A percentile compares a stretch with the other conserved stretches of the same genome.
Conservation (phyloP, 1,140 invertebrate genomes). For the Ectropis grisescens region DNA sequence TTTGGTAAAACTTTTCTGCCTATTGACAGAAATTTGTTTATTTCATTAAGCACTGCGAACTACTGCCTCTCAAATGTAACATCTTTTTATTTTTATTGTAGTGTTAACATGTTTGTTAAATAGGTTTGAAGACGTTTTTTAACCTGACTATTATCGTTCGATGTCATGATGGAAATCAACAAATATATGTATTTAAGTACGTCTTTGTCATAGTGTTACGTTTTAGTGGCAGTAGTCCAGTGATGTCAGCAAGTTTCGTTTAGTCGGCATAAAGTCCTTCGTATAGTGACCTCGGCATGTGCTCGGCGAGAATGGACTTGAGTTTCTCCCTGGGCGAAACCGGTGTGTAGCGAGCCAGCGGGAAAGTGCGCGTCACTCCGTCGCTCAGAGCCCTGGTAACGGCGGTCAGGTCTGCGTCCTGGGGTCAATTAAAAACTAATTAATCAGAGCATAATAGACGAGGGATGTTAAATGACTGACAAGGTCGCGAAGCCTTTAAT, state of each 20-base stretch:
- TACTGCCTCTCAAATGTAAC: too few species aligned
- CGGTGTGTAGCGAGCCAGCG: constrained; percentile 83
- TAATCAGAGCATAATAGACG: too few species aligned
- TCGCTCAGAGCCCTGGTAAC: constrained; percentile 80
- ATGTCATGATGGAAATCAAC: neutral
- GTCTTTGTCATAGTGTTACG: too few species aligned
- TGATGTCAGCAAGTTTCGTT: constrained; percentile 10
- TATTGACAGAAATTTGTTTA: too few species aligned
- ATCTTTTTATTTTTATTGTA: too few species aligned
- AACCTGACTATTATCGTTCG: neutral
- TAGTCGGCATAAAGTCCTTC: constrained; percentile 76
- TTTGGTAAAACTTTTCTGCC: too few species aligned
- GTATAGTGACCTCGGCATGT: constrained; percentile 82
- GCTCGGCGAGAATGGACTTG: constrained; percentile 82
- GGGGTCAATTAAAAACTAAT: constrained; percentile 3
- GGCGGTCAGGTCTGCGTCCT: constrained; percentile 80
- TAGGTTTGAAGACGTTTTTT: neutral
- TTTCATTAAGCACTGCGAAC: too few species aligned
- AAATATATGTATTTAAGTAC: too few species aligned
- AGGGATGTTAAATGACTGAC: too few species aligned
- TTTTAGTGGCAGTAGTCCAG: too few species aligned
- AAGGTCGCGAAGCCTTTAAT: too few species aligned
- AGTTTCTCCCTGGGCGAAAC: constrained; percentile 82
- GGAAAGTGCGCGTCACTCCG: constrained; percentile 83
- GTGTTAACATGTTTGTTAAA: neutral